A percentile compares a stretch with the other conserved stretches of the same genome.
phyloP scores from a whole-genome alignment of 2,888 invertebrate species.

The Acholoe squamosa region DNA sequence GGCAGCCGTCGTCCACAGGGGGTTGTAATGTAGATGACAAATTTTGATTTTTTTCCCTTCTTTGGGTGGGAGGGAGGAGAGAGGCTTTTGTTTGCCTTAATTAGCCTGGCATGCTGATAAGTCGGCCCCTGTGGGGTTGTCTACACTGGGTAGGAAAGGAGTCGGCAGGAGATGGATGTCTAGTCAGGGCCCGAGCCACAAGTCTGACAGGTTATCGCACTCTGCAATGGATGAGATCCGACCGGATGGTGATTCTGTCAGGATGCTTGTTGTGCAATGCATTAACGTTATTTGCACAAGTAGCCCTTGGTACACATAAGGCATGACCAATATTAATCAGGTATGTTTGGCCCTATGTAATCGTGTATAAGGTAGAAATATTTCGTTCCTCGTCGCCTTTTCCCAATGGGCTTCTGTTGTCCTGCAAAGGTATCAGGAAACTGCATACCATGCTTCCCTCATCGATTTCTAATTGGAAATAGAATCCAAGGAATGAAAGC shows the following conservation, averaged over 20 bases:
- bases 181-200: neutral
- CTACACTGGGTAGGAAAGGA: neutral
- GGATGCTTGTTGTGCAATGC: conserved; percentile 27
- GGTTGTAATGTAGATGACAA: neutral
- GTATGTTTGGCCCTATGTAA: neutral
- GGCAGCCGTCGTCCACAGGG: neutral
- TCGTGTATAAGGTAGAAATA: too few species aligned
- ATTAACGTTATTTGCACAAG: conserved; percentile 19
- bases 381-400: too few species aligned
- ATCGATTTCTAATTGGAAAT: too few species aligned
- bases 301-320: neutral
- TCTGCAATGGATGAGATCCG: conserved; percentile 7
- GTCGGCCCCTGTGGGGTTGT: neutral
- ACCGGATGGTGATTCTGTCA: neutral
- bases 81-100: neutral
- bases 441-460: too few species aligned
- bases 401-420: too few species aligned
- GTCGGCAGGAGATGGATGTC: neutral
- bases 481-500: too few species aligned
- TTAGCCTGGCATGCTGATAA: neutral
- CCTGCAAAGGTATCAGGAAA: too few species aligned
- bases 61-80: neutral
- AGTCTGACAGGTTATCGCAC: conserved; percentile 39
- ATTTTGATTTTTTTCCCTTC: neutral
- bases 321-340: conserved; percentile 10